These are phyloP conservation scores for Pterocles orientalis DNA, from an alignment of 2,113 vertebrate species.

Conservation along the genomic window DNA sequence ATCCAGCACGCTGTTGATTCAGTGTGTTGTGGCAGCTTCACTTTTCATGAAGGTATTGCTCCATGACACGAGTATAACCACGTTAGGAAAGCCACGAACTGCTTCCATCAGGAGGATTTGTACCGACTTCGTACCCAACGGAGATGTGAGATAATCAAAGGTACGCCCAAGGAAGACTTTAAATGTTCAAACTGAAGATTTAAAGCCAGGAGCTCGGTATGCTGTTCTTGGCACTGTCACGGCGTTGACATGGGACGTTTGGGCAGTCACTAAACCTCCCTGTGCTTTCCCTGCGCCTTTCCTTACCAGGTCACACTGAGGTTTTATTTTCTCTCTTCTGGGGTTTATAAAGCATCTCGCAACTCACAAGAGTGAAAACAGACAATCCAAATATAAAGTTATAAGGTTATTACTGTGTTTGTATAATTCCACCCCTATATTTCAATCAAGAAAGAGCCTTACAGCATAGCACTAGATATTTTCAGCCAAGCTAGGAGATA, in stretches of 20 bases:
- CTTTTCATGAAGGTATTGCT: neutral
- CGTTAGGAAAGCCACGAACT: neutral
- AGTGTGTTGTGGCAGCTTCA: neutral
- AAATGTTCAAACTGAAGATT: neutral
- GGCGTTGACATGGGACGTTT: neutral
- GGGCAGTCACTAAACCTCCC: conserved; percentile 30
- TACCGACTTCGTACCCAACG: neutral
- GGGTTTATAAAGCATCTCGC: neutral
- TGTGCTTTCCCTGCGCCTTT: neutral
- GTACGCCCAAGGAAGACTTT: neutral
- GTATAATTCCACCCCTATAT: neutral
- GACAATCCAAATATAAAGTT: neutral
- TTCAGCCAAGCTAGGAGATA: no score
- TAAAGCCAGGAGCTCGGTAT: neutral
- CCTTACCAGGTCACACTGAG: neutral
- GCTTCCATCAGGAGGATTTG: neutral
- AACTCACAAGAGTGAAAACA: neutral
- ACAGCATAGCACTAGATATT: no score
- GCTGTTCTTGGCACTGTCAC: neutral
- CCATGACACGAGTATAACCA: neutral
- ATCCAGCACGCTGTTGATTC: neutral
- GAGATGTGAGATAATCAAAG: neutral
- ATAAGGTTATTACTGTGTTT: neutral
- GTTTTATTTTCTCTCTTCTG: neutral
- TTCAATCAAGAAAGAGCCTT: neutral